Conservation (phyloP, 1,140 invertebrate species). For the Dinoponera quadriceps region DNA sequence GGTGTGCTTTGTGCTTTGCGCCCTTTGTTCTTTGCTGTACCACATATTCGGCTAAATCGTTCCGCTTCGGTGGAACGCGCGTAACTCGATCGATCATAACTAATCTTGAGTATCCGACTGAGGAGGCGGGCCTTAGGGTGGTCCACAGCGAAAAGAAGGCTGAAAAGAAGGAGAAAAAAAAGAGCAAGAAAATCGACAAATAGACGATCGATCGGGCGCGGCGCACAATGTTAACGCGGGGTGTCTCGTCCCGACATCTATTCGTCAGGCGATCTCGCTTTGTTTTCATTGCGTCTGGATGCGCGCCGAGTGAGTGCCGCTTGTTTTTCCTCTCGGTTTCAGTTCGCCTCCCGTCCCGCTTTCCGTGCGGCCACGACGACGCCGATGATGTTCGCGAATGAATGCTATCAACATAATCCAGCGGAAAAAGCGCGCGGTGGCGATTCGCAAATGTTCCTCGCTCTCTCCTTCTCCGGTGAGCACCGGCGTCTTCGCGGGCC, state of each 20-base stretch:
- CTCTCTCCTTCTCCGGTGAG: slow-evolving; percentile 8
- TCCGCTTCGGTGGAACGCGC: too few species aligned
- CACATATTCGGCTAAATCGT: too few species aligned
- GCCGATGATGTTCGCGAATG: slow-evolving; percentile 63
- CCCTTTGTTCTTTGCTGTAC: too few species aligned
- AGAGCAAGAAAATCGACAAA: slow-evolving; percentile 30
- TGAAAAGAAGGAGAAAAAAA: slow-evolving; percentile 52
- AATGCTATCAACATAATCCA: slow-evolving; percentile 70
- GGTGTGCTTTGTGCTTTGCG: too few species aligned
- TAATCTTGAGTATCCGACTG: too few species aligned
- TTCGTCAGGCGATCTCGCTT: slow-evolving; percentile 59
- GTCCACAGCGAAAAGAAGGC: too few species aligned
- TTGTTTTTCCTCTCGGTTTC: slow-evolving; percentile 65
- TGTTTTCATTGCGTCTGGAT: slow-evolving; percentile 60
- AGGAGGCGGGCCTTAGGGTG: too few species aligned
- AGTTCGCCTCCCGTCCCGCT: not conserved
- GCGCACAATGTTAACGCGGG: slow-evolving; percentile 30
- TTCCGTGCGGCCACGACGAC: not conserved
- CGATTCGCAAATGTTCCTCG: slow-evolving; percentile 55
- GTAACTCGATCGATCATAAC: too few species aligned
- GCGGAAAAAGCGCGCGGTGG: slow-evolving; percentile 41
- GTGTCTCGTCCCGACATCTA: slow-evolving; percentile 66
- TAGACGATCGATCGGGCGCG: slow-evolving; percentile 42
- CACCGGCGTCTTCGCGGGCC: slow-evolving; percentile 51
- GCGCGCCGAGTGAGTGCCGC: slow-evolving; percentile 8